Percentiles rank a stretch among this genome's conserved stretches.
Evolutionary conservation across 2,797 vertebrate species (phyloP).

Genomic region (Rhinatrema bivittatum): DNA sequence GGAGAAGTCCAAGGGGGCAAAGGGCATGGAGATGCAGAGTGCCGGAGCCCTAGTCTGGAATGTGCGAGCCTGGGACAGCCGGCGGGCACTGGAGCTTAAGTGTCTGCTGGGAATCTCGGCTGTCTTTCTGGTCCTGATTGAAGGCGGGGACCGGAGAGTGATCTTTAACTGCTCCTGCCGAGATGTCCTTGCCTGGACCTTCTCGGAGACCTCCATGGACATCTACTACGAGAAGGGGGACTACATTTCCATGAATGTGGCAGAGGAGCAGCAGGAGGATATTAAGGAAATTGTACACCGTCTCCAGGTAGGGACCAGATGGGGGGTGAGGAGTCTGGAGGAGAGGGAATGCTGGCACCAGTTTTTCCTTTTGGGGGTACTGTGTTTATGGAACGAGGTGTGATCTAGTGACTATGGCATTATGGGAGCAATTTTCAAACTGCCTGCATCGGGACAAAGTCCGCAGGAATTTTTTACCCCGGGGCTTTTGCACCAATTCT

Average conservation of each 20-base stretch:
- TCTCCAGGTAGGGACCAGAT: slow-evolving; percentile 65
- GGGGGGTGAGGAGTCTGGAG: too few relatives aligned
- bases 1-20: too few relatives aligned
- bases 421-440: too few relatives aligned
- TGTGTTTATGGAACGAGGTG: not conserved
- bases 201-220: slow-evolving; percentile 65
- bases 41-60: slow-evolving; percentile 75
- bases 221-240: slow-evolving; percentile 82
- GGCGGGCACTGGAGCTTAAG: slow-evolving; percentile 27
- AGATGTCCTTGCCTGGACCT: slow-evolving; percentile 85
- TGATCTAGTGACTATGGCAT: not conserved
- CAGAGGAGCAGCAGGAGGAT: slow-evolving; percentile 64
- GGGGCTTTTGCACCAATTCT: too few relatives aligned
- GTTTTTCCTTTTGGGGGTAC: too few relatives aligned
- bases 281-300: slow-evolving; percentile 79
- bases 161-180: slow-evolving; percentile 84
- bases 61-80: slow-evolving; percentile 37
- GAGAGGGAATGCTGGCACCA: not conserved
- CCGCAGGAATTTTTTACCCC: too few relatives aligned
- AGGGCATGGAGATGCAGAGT: slow-evolving; percentile 44
- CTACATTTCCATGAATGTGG: slow-evolving; percentile 60
- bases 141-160: slow-evolving; percentile 55
- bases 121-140: slow-evolving; percentile 75
- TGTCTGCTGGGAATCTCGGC: slow-evolving; percentile 77
- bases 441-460: too few relatives aligned